Base-by-base conservation (phyloP, 2,797 vertebrate genomes). In the Eptatretus atami region DNA sequence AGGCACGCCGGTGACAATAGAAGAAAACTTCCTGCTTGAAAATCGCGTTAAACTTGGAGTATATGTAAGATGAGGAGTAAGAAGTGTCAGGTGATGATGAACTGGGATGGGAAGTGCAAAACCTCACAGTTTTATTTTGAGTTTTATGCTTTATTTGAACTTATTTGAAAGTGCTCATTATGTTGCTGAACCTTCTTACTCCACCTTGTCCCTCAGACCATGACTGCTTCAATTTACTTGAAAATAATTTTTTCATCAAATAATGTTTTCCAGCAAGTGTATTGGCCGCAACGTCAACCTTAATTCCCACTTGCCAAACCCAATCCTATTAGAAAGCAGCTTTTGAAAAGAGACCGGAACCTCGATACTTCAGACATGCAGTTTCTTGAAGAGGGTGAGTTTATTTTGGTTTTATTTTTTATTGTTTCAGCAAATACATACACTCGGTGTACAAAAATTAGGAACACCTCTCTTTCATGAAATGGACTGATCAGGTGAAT, bases 351-450 rank as follows among this genome's bases (percentile, higher is more conserved):
- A 65, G 90, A 98, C 76, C 86, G 86, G 74, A 93, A 98, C 72
- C 81, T 98, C 66, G 86, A 98, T 72, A 98, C 86, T 1, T 98
- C 88, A 53, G 90, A 98, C 68, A 98, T 98, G 66, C 83, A 93
- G 74, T 98, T 98, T 73, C 75, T 98, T 64, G 90, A 98, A 72
- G 88, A 98, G 57, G 80, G 90, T 92, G 79, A 77, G 63, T 31
- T 31, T 31, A n/a, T n/a, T n/a, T n/a, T n/a, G n/a, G n/a, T n/a
- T n/a, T 31, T 31, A 31, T 31, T 31, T 31, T 31, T 31, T 31
- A 31, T 31, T 31, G 31, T 31, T 31, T 31, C 31, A 31, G 31
- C 31, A n/a, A 31, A 3, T 31, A 31, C 6, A 31, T 31, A 31
- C 31, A 31, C n/a, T n/a, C n/a, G n/a, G n/a, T n/a, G n/a, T n/a